Evolutionary conservation across 2,888 invertebrate species (phyloP).

Genomic region (Tipula unca): DNA sequence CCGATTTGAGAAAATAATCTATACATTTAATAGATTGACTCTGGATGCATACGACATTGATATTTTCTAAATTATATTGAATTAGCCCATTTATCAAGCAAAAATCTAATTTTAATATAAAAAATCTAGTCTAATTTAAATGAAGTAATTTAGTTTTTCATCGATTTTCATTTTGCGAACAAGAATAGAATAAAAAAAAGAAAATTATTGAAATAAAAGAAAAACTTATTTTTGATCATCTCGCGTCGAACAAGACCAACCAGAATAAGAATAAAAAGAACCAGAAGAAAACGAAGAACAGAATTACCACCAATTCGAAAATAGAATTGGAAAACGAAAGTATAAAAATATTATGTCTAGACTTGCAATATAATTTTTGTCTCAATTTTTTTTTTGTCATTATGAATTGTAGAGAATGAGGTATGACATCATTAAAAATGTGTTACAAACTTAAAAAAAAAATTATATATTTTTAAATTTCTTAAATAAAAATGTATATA

Average conservation of each 20-base stretch:
- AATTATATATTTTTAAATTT: background rate
- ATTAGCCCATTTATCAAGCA: background rate
- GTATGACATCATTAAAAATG: constrained; percentile 14
- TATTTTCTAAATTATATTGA: background rate
- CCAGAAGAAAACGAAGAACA: constrained; percentile 32
- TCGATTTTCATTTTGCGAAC: background rate
- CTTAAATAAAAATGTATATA: background rate
- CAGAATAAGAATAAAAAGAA: constrained; percentile 32
- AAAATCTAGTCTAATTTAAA: background rate
- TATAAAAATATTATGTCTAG: constrained; percentile 8
- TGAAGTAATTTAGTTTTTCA: background rate
- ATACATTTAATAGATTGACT: background rate
- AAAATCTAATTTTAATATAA: background rate
- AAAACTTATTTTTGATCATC: constrained; percentile 8
- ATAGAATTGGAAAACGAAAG: constrained; percentile 14
- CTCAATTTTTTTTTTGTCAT: constrained; percentile 9
- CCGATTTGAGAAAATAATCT: background rate
- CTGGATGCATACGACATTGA: background rate
- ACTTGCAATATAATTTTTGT: constrained; percentile 14
- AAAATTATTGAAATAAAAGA: background rate
- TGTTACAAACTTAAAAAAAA: background rate
- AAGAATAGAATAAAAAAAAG: background rate
- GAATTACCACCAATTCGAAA: background rate
- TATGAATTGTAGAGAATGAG: constrained; percentile 8
- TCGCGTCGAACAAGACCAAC: constrained; percentile 28